Evolutionary conservation across 2,888 invertebrate species (phyloP), one percentile per base, ranked within the genome.

Genomic region (Eupithecia pulchellata): DNA sequence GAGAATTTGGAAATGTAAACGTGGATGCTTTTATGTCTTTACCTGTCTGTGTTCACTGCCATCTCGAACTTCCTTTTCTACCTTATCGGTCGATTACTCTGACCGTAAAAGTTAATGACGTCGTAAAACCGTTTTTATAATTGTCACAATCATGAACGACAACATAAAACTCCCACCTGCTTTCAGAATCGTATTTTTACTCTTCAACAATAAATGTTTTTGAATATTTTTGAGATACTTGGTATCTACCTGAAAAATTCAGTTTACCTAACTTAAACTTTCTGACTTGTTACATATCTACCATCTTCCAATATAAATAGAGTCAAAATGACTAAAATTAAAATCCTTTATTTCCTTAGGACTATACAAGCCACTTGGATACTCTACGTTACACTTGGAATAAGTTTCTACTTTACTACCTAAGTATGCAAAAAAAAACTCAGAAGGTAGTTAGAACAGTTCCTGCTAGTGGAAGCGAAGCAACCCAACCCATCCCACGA

Each of bases 91-190:
- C 70, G 74, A 75, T 74, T 80, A 77, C 72, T 71, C 72, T 77
- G 76, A 75, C 68, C 77, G 71, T 81, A 78, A 84, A 82, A 80
- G 80, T 82, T 83, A 83, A 85, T 82, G 82, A 78, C 73, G 77
- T 72, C 77, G 78, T 84, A 83, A 57, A 84, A 83, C 79, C 72
- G 79, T 78, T 78, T 74, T 83, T 80, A 80, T 78, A 79, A 82
- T 81, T 81, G 78, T 73, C 69, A 72, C 74, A 77, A 78, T 77
- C 77, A 75, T 76, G 69, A 75, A 66, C 65, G 71, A 61, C 64
- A 64, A 69, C 77, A 74, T 78, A 75, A 76, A 79, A 77, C 70
- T 60, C 66, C 68, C 64, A 67, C 67, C 62, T 64, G 64, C 47
- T 61, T 75, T 75, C 75, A 72, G 73, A 76, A 74, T 68, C 66